Percentiles rank a stretch among this genome's conserved stretches.
phyloP scores from a whole-genome alignment of 2,888 invertebrate genomes.

The Electrophaes corylata region DNA sequence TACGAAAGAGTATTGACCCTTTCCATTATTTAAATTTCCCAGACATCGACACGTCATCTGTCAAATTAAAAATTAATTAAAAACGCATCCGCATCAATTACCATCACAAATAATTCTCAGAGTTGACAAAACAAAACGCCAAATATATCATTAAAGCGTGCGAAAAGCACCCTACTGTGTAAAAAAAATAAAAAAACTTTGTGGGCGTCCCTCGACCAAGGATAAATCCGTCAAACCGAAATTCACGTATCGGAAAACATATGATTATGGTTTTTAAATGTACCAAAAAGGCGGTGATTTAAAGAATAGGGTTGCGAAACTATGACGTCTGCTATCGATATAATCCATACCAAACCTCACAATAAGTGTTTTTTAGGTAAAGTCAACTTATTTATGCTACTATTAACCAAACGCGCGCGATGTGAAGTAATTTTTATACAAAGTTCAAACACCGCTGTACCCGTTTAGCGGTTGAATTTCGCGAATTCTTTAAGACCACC shows the following conservation, averaged over 20 bases:
- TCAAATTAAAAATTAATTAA: conserved; percentile 32
- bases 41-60: conserved; percentile 16
- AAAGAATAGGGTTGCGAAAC: conserved; percentile 42
- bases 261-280: conserved; percentile 69
- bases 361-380: too few species aligned
- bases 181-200: conserved; percentile 40
- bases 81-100: conserved; percentile 34
- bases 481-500: too few species aligned
- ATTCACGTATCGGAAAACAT: conserved; percentile 75
- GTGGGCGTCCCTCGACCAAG: conserved; percentile 74
- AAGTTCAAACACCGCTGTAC: too few species aligned
- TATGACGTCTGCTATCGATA: conserved; percentile 8
- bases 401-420: too few species aligned
- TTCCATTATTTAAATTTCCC: conserved; percentile 7
- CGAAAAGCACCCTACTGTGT: conserved; percentile 51
- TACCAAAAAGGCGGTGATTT: conserved; percentile 46
- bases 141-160: conserved; percentile 64
- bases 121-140: conserved; percentile 46
- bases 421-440: too few species aligned
- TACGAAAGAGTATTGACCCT: too few species aligned
- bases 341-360: too few species aligned
- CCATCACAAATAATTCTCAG: conserved; percentile 26
- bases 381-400: too few species aligned
- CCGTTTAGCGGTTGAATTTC: too few species aligned
- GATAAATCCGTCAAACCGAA: conserved; percentile 65